These are phyloP conservation scores for Sylvilagus bachmani DNA, from an alignment of 2,113 vertebrate genomes.

Conservation along the genomic window DNA sequence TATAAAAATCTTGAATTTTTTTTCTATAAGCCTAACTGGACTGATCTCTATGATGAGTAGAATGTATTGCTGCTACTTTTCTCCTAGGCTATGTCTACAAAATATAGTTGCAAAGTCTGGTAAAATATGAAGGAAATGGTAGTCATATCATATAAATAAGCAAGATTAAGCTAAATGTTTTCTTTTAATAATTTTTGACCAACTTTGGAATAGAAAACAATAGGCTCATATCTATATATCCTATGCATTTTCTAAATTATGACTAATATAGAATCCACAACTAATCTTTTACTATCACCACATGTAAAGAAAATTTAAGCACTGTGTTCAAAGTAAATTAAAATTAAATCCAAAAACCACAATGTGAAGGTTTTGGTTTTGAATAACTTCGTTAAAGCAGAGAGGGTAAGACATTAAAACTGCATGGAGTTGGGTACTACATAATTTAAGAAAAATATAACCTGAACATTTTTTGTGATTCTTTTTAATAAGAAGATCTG, in stretches of 20 bases:
- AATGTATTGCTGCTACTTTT: background rate
- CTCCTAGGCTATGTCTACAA: background rate
- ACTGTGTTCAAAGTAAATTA: background rate
- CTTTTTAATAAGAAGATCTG: constrained; percentile 22
- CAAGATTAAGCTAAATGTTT: background rate
- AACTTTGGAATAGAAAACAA: background rate
- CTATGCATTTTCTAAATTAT: background rate
- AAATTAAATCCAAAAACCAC: background rate
- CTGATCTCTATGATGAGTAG: background rate
- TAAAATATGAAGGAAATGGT: background rate
- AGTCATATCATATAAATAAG: background rate
- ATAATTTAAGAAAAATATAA: background rate
- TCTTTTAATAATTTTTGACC: background rate
- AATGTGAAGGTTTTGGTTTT: background rate
- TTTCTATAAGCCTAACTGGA: background rate
- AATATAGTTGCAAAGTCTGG: background rate
- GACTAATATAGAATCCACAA: background rate
- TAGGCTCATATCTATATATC: background rate
- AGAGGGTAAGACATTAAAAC: background rate
- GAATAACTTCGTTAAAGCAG: background rate
- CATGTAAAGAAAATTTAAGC: constrained; percentile 21
- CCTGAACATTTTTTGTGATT: background rate
- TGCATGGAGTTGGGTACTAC: background rate
- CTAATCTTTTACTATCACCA: background rate
- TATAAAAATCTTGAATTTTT: background rate